Conservation (phyloP, 37 sponge, comb jelly and placozoan genomes). For the Cliona cf. orientalis region DNA sequence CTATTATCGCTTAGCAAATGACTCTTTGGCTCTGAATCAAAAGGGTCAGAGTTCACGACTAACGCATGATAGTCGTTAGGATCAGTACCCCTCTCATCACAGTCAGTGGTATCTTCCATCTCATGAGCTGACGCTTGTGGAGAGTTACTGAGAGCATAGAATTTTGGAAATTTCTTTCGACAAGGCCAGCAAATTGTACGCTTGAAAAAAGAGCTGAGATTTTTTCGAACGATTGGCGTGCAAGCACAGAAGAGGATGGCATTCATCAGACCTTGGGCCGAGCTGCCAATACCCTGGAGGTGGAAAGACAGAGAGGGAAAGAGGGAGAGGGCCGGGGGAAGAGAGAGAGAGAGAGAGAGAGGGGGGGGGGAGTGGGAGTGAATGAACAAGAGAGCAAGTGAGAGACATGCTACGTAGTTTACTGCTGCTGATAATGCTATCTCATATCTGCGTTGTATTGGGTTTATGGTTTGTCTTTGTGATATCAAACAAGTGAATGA, state of each 20-base stretch:
- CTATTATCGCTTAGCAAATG: no score
- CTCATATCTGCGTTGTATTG: no score
- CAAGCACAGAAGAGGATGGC: slow-evolving; percentile 50
- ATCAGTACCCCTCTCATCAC: not conserved
- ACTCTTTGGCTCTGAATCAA: no score
- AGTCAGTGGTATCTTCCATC: slow-evolving; percentile 3
- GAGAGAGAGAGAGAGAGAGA: not conserved
- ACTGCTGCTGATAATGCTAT: no score
- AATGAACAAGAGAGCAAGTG: slow-evolving; percentile 1
- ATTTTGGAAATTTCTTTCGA: no score
- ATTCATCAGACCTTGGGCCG: slow-evolving; percentile 57
- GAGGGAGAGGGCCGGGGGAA: not conserved
- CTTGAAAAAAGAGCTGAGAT: not conserved
- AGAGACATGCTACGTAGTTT: no score
- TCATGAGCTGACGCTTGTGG: not conserved
- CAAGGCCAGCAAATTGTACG: not conserved
- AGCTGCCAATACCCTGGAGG: slow-evolving; percentile 44
- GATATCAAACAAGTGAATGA: no score
- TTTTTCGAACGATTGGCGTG: slow-evolving; percentile 35
- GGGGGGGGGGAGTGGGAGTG: not conserved
- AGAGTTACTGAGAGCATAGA: no score
- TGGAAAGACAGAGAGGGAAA: not conserved
- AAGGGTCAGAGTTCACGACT: no score
- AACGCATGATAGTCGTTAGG: no score
- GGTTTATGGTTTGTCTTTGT: no score